Percentiles rank a stretch among this genome's conserved stretches.
Conservation (phyloP, 2,113 vertebrate species). For the Tupaia tana region DNA sequence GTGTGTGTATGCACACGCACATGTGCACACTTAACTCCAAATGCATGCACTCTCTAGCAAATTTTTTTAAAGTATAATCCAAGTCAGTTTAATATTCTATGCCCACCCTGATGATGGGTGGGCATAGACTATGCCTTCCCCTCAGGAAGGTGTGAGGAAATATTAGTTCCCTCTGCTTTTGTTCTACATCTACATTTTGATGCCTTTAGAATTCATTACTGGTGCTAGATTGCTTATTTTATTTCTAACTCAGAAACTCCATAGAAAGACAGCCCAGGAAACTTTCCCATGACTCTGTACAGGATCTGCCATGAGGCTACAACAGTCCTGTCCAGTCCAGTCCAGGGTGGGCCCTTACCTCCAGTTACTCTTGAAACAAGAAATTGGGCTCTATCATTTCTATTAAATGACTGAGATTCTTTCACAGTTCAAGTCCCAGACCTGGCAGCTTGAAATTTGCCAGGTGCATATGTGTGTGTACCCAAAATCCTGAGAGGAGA, state of each 20-base stretch:
- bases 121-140: no score
- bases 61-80: background rate
- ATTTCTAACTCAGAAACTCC: background rate
- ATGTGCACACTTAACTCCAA: no score
- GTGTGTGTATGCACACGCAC: no score
- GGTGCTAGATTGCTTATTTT: background rate
- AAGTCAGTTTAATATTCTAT: background rate
- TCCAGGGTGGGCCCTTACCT: background rate
- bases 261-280: background rate
- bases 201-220: background rate
- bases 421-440: no score
- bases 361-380: background rate
- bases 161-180: background rate
- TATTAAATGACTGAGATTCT: background rate
- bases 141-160: background rate
- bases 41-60: no score
- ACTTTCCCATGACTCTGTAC: background rate
- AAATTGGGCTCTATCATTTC: background rate
- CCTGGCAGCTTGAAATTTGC: no score
- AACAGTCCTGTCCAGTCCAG: background rate
- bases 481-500: no score
- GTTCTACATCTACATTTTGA: background rate
- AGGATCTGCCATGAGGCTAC: background rate
- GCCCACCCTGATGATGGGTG: background rate
- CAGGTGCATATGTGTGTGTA: no score